Conservation (phyloP, 2,113 vertebrate genomes). For the Chionomys nivalis region DNA sequence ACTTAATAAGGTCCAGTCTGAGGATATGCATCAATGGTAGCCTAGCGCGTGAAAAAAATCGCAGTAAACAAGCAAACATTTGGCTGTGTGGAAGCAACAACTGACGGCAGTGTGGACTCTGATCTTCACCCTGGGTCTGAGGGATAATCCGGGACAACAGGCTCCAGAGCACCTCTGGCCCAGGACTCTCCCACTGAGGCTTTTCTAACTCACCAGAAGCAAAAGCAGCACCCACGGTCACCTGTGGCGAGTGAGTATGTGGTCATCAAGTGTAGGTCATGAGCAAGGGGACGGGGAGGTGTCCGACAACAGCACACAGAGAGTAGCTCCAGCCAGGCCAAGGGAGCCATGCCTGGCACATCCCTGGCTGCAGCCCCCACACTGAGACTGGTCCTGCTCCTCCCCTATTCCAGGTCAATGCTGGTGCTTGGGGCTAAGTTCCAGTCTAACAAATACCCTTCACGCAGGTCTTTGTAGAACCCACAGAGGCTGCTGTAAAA, state of each 20-base stretch:
- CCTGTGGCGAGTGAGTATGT: not conserved
- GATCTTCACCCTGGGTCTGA: not conserved
- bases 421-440: not conserved
- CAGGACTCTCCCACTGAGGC: not conserved
- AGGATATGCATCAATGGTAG: not conserved
- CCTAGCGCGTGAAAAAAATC: not conserved
- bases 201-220: not conserved
- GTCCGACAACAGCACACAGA: not conserved
- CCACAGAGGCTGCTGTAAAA: not conserved
- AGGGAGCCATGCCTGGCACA: not conserved
- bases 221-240: not conserved
- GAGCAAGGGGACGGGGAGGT: not conserved
- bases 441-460: not conserved
- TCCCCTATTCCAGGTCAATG: not conserved
- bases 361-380: not conserved
- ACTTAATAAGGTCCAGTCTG: not conserved
- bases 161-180: not conserved
- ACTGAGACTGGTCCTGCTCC: not conserved
- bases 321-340: not conserved
- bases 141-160: not conserved
- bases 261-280: not conserved
- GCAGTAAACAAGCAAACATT: not conserved
- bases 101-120: not conserved
- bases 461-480: not conserved
- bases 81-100: not conserved